phyloP scores from a whole-genome alignment of 2,113 vertebrate genomes.

The Urocynchramus pylzowi region DNA sequence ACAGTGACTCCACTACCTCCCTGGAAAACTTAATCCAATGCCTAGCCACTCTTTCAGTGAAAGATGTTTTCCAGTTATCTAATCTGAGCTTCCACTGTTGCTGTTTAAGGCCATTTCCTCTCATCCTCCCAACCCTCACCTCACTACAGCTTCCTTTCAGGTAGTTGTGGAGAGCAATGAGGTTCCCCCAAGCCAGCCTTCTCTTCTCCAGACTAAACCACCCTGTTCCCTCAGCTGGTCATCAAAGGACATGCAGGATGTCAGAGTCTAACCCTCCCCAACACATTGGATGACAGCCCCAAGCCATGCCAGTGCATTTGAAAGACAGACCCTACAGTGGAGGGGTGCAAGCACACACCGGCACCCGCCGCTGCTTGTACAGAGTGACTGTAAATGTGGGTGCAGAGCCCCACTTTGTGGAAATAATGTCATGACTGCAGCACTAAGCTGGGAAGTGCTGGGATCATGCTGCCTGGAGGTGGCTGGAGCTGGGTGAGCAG shows the following conservation, averaged over 20 bases:
- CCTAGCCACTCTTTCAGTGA: background rate
- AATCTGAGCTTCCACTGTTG: background rate
- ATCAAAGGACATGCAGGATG: background rate
- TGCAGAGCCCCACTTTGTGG: background rate
- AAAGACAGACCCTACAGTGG: background rate
- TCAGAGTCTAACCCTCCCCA: background rate
- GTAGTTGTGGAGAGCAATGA: background rate
- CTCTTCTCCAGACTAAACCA: background rate
- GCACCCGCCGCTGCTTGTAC: accelerated
- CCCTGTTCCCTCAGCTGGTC: background rate
- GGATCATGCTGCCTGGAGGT: background rate
- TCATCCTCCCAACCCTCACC: background rate
- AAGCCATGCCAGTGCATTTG: no score
- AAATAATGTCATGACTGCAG: background rate
- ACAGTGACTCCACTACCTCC: background rate
- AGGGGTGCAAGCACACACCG: accelerated
- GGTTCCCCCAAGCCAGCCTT: background rate
- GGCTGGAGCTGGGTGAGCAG: background rate
- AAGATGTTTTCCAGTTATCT: background rate
- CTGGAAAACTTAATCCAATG: background rate
- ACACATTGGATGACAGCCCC: background rate
- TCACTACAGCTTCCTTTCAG: background rate
- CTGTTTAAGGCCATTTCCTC: background rate
- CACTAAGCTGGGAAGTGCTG: background rate
- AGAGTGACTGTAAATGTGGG: accelerated